These are phyloP conservation scores for Antheraea yamamai DNA, from an alignment of 2,888 invertebrate genomes.

Conservation along the genomic window DNA sequence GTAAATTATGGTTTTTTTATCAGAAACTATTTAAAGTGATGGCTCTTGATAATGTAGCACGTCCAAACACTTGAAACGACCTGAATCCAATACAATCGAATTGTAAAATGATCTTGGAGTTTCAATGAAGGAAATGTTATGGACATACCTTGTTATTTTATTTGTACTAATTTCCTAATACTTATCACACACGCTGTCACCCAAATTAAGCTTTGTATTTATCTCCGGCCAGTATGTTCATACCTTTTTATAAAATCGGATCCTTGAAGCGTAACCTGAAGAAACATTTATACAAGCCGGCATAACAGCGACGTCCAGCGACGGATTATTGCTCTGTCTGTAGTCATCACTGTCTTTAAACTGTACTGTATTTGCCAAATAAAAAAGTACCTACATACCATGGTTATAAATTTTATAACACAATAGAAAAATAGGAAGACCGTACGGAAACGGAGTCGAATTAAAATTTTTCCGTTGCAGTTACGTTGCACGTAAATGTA, in stretches of 20 bases:
- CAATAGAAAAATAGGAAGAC: background rate
- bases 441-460: constrained; percentile 20
- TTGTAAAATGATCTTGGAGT: background rate
- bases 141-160: background rate
- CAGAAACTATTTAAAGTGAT: background rate
- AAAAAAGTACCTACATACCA: background rate
- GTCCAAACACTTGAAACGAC: background rate
- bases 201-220: too few relatives aligned
- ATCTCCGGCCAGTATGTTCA: too few relatives aligned
- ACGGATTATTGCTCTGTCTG: too few relatives aligned
- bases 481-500: constrained; percentile 27
- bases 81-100: background rate
- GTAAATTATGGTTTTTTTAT: background rate
- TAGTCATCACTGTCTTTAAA: too few relatives aligned
- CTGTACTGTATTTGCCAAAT: too few relatives aligned
- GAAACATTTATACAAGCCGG: too few relatives aligned
- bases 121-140: background rate
- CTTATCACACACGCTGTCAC: background rate
- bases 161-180: background rate
- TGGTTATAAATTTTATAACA: background rate
- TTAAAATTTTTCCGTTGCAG: constrained; percentile 34
- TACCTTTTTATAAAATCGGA: too few relatives aligned
- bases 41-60: background rate
- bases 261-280: too few relatives aligned
- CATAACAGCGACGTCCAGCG: too few relatives aligned